A percentile compares a stretch with the other conserved stretches of the same genome.
These are phyloP conservation scores for Portunus trituberculatus DNA, from an alignment of 1,140 invertebrate genomes.

Conservation along the genomic window DNA sequence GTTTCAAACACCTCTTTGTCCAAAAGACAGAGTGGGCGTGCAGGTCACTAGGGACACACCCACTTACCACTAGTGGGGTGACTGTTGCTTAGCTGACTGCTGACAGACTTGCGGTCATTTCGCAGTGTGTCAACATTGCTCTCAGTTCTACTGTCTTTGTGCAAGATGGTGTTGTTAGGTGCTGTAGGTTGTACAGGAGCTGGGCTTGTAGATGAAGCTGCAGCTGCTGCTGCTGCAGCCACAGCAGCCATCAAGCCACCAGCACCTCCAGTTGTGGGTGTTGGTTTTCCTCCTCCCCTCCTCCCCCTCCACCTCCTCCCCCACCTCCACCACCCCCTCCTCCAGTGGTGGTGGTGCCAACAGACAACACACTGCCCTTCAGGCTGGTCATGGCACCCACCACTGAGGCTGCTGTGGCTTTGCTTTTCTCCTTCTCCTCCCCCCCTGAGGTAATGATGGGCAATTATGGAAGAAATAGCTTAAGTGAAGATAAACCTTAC, in stretches of 20 bases:
- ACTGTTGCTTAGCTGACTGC: conserved; percentile 62
- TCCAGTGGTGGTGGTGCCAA: neutral
- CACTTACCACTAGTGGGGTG: conserved; percentile 67
- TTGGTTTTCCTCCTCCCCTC: conserved; percentile 46
- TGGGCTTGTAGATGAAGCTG: conserved; percentile 63
- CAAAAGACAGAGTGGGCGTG: conserved; percentile 42
- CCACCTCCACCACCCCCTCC: conserved; percentile 19
- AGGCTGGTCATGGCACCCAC: conserved; percentile 69
- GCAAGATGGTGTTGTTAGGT: conserved; percentile 51
- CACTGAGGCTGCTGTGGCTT: conserved; percentile 69
- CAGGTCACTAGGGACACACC: conserved; percentile 56
- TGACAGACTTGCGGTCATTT: conserved; percentile 62
- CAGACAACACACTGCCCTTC: conserved; percentile 66
- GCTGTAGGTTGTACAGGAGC: conserved; percentile 50
- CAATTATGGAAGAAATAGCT: neutral
- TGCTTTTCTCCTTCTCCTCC: conserved; percentile 72
- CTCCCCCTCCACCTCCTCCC: conserved; percentile 57
- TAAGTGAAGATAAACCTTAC: neutral
- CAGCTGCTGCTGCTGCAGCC: conserved; percentile 69
- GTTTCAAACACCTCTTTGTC: conserved; percentile 32
- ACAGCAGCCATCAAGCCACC: conserved; percentile 71
- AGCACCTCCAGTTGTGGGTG: conserved; percentile 54
- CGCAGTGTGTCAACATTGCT: conserved; percentile 63
- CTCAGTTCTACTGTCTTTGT: conserved; percentile 64
- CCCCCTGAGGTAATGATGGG: conserved; percentile 54